phyloP scores from a whole-genome alignment of 2,888 invertebrate species.

The Diplolepis rosae region DNA sequence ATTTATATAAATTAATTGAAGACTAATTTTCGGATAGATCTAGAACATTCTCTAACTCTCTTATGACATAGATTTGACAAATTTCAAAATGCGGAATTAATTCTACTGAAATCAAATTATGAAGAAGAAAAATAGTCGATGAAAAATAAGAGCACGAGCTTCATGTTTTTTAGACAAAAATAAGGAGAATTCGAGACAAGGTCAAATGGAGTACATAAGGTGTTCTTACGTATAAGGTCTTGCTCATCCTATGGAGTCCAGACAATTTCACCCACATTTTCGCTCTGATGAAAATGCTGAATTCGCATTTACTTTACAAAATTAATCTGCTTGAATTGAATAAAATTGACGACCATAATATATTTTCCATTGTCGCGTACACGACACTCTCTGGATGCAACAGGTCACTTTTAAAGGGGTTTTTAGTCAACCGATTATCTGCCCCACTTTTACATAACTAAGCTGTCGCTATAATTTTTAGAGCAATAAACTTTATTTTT shows the following conservation, averaged over 20 bases:
- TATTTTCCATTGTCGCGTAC: conserved; percentile 11
- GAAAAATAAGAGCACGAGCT: neutral
- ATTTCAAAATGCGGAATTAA: neutral
- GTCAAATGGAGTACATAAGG: conserved; percentile 20
- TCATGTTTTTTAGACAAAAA: neutral
- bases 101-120: neutral
- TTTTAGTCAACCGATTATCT: conserved; percentile 18
- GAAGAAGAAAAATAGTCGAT: neutral
- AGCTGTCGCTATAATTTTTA: neutral
- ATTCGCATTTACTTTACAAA: neutral
- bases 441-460: conserved; percentile 10
- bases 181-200: conserved; percentile 2
- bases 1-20: too few species aligned
- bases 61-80: neutral
- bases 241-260: conserved; percentile 17
- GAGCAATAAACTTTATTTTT: neutral
- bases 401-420: conserved; percentile 21
- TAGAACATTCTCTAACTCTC: too few species aligned
- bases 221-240: conserved; percentile 13
- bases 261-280: conserved; percentile 15
- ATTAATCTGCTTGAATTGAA: conserved; percentile 19
- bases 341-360: conserved; percentile 25
- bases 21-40: too few species aligned
- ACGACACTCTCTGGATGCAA: conserved; percentile 14
- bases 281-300: conserved; percentile 14